Evolutionary conservation across 2,888 invertebrate species (phyloP).

Genomic region (Myopa tessellatipennis): DNA sequence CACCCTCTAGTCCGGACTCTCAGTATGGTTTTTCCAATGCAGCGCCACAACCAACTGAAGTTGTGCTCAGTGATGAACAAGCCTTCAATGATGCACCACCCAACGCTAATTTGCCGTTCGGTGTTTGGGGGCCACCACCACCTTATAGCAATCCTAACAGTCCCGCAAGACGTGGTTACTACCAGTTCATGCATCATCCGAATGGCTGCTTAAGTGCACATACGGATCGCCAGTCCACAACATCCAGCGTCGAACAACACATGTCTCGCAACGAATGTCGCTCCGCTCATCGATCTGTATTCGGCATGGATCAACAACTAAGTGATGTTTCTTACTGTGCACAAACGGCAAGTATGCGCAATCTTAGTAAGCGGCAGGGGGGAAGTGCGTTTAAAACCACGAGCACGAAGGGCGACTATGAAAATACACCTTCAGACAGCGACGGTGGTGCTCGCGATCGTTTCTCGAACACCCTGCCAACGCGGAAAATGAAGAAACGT

Average conservation of each 20-base stretch:
- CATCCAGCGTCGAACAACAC: slow-evolving; percentile 47
- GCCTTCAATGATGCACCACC: slow-evolving; percentile 72
- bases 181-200: slow-evolving; percentile 61
- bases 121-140: slow-evolving; percentile 89
- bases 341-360: slow-evolving; percentile 47
- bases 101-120: slow-evolving; percentile 69
- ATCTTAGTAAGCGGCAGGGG: slow-evolving; percentile 31
- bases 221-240: slow-evolving; percentile 53
- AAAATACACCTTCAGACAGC: slow-evolving; percentile 71
- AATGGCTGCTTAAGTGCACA: slow-evolving; percentile 49
- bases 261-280: slow-evolving; percentile 18
- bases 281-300: slow-evolving; percentile 1
- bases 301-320: slow-evolving; percentile 3
- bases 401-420: slow-evolving; percentile 67
- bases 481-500: slow-evolving; percentile 72
- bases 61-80: slow-evolving; percentile 41
- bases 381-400: slow-evolving; percentile 52
- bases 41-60: slow-evolving; percentile 45
- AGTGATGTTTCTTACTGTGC: slow-evolving; percentile 43
- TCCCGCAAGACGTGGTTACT: slow-evolving; percentile 72
- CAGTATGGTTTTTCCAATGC: slow-evolving; percentile 80
- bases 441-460: slow-evolving; percentile 66
- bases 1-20: slow-evolving; percentile 80
- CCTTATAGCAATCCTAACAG: slow-evolving; percentile 87
- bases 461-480: slow-evolving; percentile 71